Evolutionary conservation across 2,113 vertebrate species (phyloP), one percentile per base, ranked within the genome.

Genomic region (Melanocharis versteri): DNA sequence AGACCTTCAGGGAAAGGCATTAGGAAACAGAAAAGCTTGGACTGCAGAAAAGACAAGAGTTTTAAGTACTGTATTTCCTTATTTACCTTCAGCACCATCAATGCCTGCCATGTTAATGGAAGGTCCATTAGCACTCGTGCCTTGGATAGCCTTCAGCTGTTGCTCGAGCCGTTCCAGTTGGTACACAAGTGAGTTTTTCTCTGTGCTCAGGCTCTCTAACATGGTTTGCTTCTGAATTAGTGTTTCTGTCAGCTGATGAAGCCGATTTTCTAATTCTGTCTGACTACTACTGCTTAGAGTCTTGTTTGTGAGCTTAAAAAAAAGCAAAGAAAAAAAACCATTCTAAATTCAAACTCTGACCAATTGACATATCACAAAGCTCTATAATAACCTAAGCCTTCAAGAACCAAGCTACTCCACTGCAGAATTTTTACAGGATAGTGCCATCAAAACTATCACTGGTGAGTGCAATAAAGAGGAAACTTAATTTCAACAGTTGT

Each of bases 221-320:
- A 99, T 98, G n/a, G 99, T 99, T 97, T 99, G 99, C 94, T 99
- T 99, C 98, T 99, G 99, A 98, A 99, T 99, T 91, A 99, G 98
- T 4, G 99, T 99, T 98, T 99, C 99, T 0, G 99, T 99, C 83
- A 99, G 98, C 97, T 99, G 99, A 96, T 99, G 99, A 83, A 99
- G 98, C 2, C 99, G 98, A 44, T 98, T 99, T 97, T 99, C 99
- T 92, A 99, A 97, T 96, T 99, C 99, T 0, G 97, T 97, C 93
- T 99, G 99, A 94, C 99, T 99, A 95, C 98, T 99, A 77, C 96
- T 99, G 97, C 99, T 99, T 48, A 99, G 87, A 13, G 99, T 95
- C 95, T 99, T 99, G 92, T 99, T 99, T 92, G 99, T 99, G 75
- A 99, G 97, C 99, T 99, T 99, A 94, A 90, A 96, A 58, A 24